phyloP scores from a whole-genome alignment of 2,113 vertebrate genomes.

The Murina feae region DNA sequence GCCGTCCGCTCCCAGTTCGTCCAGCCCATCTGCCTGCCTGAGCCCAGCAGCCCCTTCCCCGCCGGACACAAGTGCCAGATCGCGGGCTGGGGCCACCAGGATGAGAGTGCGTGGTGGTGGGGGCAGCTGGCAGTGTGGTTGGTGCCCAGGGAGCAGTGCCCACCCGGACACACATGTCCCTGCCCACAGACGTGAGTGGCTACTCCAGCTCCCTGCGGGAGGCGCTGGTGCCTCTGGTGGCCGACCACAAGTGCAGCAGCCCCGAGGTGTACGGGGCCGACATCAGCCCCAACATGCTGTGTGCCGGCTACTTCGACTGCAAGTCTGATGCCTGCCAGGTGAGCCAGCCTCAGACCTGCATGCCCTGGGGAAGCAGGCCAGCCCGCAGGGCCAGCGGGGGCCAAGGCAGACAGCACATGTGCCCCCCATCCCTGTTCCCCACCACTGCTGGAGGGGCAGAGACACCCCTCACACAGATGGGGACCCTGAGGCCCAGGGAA shows the following conservation, averaged over 20 bases:
- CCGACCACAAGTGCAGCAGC: constrained; percentile 85
- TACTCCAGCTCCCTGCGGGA: constrained; percentile 88
- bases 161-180: accelerated
- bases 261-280: constrained; percentile 89
- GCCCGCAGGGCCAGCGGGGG: too few relatives aligned
- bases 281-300: constrained; percentile 91
- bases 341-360: background rate
- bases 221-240: constrained; percentile 83
- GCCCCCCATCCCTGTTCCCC: accelerated
- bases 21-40: constrained; percentile 91
- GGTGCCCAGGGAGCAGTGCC: background rate
- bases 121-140: accelerated
- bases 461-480: background rate
- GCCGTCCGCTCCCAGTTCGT: constrained; percentile 89
- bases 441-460: background rate
- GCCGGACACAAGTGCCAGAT: constrained; percentile 87
- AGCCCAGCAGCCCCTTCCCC: constrained; percentile 79
- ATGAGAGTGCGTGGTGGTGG: constrained; percentile 85
- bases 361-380: accelerated
- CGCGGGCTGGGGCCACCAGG: constrained; percentile 91
- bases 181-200: constrained; percentile 2
- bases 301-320: constrained; percentile 87
- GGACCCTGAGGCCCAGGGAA: background rate
- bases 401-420: background rate
- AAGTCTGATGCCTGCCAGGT: constrained; percentile 95